Base-by-base conservation (phyloP, 1,140 invertebrate species). In the Leptinotarsa texana region DNA sequence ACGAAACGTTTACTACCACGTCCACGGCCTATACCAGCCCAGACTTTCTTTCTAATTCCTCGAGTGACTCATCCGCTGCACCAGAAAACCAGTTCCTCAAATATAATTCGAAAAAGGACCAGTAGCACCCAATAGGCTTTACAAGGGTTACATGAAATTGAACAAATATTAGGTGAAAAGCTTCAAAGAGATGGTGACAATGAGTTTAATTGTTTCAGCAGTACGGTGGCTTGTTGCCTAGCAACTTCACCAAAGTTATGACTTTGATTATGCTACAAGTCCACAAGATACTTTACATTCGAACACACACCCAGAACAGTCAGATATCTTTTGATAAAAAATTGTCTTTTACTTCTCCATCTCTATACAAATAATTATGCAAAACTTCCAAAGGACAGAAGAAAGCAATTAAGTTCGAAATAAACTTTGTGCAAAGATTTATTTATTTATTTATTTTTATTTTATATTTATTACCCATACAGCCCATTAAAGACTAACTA, bases 121-220 rank as follows among this genome's bases (percentile, higher is more conserved):
- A 63, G n/a, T 22, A 17, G 57, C 24, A 72, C 57, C 49, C 4
- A 72, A 2, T 0, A 47, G 22, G 27, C 62, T 21, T 42, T 47
- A 22, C 47, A 68, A 33, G 13, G 21, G 24, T 76, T 74, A 48
- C 69, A 69, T 42, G 71, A 69, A 65, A 63, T 65, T 47, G 66
- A 22, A 42, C 72, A 73, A 66, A 63, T 48, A 62, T 66, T 66
- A 62, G 27, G 27, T 63, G 13, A 21, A 22, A 47, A 62, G 17
- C 51, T 51, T 27, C 11, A 27, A 17, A 3, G 1, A 57, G 27
- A 70, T 5, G 57, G 71, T 48, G 68, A 71, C 61, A 71, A 75
- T 63, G 74, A 75, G 48, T 75, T 75, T 71, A 61, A 70, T 65
- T 75, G 21, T 71, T 71, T 75, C 33, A 62, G 68, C 13, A 71